These are phyloP conservation scores for Strigamia transsilvanica DNA, from an alignment of 2,888 invertebrate genomes.

Conservation along the genomic window DNA sequence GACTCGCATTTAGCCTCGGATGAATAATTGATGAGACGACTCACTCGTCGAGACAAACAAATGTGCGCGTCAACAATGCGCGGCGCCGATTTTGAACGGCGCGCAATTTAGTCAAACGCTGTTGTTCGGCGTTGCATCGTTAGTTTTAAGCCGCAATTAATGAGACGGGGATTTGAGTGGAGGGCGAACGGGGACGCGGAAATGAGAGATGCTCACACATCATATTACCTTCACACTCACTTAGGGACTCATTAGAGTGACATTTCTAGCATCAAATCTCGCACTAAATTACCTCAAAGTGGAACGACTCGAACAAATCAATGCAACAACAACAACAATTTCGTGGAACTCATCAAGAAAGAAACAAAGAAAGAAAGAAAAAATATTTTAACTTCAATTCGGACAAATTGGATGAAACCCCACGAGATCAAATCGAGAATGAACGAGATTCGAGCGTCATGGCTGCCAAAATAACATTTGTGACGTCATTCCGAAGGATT, in stretches of 20 bases:
- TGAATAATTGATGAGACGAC: constrained; percentile 2
- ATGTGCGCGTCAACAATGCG: not conserved
- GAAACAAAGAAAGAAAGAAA: too few species aligned
- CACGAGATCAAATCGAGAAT: too few species aligned
- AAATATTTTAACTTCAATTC: not conserved
- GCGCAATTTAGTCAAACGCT: not conserved
- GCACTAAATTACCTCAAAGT: not conserved
- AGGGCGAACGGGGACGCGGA: not conserved
- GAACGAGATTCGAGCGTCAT: too few species aligned
- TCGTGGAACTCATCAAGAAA: not conserved
- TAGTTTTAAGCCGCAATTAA: constrained; percentile 25
- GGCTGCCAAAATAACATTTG: too few species aligned
- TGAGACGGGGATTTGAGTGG: not conserved
- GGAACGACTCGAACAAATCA: not conserved
- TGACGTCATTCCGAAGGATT: too few species aligned
- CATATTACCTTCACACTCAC: constrained; percentile 7
- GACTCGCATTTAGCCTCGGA: not conserved
- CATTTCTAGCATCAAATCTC: not conserved
- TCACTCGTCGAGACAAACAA: not conserved
- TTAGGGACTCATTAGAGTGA: constrained; percentile 20
- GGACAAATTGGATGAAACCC: too few species aligned
- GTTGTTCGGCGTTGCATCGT: not conserved
- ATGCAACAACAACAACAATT: not conserved
- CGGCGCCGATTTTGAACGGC: not conserved
- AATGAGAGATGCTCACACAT: not conserved